phyloP scores from a whole-genome alignment of 2,797 vertebrate genomes.

The Phylloscopus collybita region DNA sequence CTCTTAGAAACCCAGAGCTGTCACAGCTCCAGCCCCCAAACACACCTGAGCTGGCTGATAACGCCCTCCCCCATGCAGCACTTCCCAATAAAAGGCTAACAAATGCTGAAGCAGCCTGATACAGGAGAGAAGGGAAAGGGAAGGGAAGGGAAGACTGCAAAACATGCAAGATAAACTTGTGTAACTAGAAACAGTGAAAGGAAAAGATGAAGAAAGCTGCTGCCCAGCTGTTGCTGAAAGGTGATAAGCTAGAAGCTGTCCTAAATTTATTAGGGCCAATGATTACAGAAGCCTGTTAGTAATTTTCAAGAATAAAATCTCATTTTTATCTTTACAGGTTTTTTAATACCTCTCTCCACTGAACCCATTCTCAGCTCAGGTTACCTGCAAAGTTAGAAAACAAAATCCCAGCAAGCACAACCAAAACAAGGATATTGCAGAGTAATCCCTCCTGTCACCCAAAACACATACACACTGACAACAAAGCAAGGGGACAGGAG shows the following conservation, averaged over 20 bases:
- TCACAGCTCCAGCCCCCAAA: background rate
- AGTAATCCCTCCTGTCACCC: background rate
- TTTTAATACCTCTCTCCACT: background rate
- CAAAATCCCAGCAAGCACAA: background rate
- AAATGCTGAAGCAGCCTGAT: rapidly evolving
- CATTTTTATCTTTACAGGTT: background rate
- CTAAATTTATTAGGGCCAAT: background rate
- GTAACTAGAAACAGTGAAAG: background rate
- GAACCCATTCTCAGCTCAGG: background rate
- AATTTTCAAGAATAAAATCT: background rate
- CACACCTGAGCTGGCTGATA: background rate
- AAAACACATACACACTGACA: background rate
- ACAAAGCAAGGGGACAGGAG: background rate
- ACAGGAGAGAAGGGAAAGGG: background rate
- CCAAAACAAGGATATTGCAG: background rate
- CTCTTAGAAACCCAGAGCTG: background rate
- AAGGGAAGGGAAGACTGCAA: background rate
- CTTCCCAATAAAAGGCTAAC: background rate
- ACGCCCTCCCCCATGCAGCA: rapidly evolving
- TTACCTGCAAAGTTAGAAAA: background rate
- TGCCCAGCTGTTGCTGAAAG: background rate
- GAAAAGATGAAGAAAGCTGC: slow-evolving; percentile 9
- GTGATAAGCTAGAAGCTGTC: background rate
- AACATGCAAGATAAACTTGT: background rate
- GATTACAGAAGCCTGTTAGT: background rate